A percentile compares a stretch with the other conserved stretches of the same genome.
These are phyloP conservation scores for Agrypnia vestita DNA, from an alignment of 1,140 invertebrate genomes.

Conservation along the genomic window DNA sequence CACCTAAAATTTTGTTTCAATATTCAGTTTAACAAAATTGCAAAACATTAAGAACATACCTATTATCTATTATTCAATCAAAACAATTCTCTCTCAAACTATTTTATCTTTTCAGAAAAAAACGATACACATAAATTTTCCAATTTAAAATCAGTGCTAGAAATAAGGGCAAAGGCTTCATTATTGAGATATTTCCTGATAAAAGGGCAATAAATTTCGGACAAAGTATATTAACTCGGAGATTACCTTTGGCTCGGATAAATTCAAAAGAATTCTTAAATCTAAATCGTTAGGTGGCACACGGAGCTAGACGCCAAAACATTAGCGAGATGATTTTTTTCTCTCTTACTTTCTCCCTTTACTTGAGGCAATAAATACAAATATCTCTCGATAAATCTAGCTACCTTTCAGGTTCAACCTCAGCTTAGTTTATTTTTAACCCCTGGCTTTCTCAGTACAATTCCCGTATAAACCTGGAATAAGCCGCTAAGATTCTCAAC, in stretches of 20 bases:
- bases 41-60: no score
- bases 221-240: slow-evolving; percentile 40
- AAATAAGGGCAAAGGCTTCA: slow-evolving; percentile 1
- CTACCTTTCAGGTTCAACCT: slow-evolving; percentile 24
- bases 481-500: slow-evolving; percentile 26
- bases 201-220: slow-evolving; percentile 40
- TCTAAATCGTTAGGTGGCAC: slow-evolving; percentile 32
- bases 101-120: background rate
- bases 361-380: slow-evolving; percentile 40
- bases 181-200: slow-evolving; percentile 29
- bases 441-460: slow-evolving; percentile 38
- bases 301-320: slow-evolving; percentile 18
- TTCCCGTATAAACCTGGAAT: slow-evolving; percentile 2
- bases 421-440: slow-evolving; percentile 43
- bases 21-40: no score
- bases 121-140: slow-evolving; percentile 14
- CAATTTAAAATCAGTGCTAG: slow-evolving; percentile 19
- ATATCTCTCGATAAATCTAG: slow-evolving; percentile 45
- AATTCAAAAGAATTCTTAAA: slow-evolving; percentile 33
- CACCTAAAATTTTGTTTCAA: no score
- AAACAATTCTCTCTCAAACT: background rate
- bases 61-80: no score
- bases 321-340: background rate
- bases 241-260: slow-evolving; percentile 35
- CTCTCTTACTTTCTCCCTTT: slow-evolving; percentile 10